A percentile compares a stretch with the other conserved stretches of the same genome.
Conservation (phyloP, 1,140 invertebrate species). For the Ephestia elutella region DNA sequence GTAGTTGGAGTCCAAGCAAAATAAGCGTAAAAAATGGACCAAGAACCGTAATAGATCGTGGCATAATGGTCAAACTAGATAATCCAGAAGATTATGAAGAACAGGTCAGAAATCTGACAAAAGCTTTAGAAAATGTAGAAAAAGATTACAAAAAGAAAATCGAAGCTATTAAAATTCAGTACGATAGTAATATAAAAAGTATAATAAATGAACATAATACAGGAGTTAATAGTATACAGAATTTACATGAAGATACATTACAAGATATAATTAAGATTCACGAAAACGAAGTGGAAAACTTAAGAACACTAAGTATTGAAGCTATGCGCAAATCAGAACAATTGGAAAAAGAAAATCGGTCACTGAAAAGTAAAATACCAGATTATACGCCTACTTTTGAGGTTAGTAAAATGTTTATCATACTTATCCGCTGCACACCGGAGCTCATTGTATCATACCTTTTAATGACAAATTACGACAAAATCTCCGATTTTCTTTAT, state of each 20-base stretch:
- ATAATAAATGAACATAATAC: constrained; percentile 64
- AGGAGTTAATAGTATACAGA: constrained; percentile 59
- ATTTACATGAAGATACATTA: constrained; percentile 57
- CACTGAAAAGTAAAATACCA: constrained; percentile 34
- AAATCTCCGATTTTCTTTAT: no score
- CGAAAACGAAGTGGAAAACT: constrained; percentile 64
- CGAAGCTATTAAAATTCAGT: constrained; percentile 56
- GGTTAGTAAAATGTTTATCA: constrained; percentile 9
- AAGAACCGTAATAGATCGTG: constrained; percentile 29
- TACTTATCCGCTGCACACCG: no score
- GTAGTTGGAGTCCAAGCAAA: constrained; percentile 16
- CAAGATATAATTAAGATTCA: constrained; percentile 55
- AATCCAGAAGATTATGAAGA: constrained; percentile 40
- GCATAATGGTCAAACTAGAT: constrained; percentile 46
- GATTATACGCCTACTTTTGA: constrained; percentile 12
- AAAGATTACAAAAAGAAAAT: constrained; percentile 59
- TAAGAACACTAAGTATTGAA: constrained; percentile 61
- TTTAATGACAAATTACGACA: no score
- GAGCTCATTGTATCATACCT: no score
- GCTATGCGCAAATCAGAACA: constrained; percentile 56
- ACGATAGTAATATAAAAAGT: constrained; percentile 56
- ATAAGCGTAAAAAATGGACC: constrained; percentile 11
- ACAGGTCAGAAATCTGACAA: constrained; percentile 44
- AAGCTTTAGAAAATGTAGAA: constrained; percentile 49
- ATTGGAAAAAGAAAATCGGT: constrained; percentile 51